Base-by-base conservation (phyloP, 2,113 vertebrate species). In the Leucosticte australis region DNA sequence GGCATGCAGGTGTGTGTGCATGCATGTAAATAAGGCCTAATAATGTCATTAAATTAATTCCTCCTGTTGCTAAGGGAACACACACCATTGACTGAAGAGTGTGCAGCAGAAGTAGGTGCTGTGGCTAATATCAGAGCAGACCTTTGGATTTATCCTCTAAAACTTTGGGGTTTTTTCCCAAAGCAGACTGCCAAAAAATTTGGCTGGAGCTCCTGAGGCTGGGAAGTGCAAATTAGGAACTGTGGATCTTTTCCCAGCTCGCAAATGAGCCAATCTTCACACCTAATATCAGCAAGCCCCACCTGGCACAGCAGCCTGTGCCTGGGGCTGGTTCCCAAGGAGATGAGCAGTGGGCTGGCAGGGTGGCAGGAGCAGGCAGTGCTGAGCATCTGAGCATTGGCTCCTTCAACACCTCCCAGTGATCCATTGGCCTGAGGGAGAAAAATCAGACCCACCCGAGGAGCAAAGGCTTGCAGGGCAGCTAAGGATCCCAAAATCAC, bases 301-400 rank as follows among this genome's bases (percentile, higher is more conserved):
- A 31, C 62, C 26, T 85, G 69, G 74, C 80, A 80, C 62, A 85
- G 42, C 78, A 89, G 46, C 55, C 76, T 91, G 85, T 55, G 63
- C 33, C 77, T 60, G 75, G 56, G 73, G 76, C 63, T 87, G 46
- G 68, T 84, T 97, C 87, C 89, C 92, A 46, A 90, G 94, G 96
- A 79, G 65, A 95, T 79, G 47, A 81, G 46, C 2, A 2, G 44
- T 3, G 35, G 78, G 50, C 67, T 75, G 75, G 63, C 73, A 42
- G 80, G 47, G 53, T 75, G 49, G 63, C 83, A 92, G 87, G 55
- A 90, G 83, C 42, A 75, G 55, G 56, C 59, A 92, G 53, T 24
- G 52, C 93, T 63, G 78, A 90, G 80, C 62, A 41, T 21, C 93
- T 60, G 78, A 88, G 80, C 62, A 41, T 19, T 8, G 7, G 42